Percentiles rank a stretch among this genome's conserved stretches.
These are phyloP conservation scores for Cheilosia urbana DNA, from an alignment of 2,888 invertebrate genomes.

Conservation along the genomic window DNA sequence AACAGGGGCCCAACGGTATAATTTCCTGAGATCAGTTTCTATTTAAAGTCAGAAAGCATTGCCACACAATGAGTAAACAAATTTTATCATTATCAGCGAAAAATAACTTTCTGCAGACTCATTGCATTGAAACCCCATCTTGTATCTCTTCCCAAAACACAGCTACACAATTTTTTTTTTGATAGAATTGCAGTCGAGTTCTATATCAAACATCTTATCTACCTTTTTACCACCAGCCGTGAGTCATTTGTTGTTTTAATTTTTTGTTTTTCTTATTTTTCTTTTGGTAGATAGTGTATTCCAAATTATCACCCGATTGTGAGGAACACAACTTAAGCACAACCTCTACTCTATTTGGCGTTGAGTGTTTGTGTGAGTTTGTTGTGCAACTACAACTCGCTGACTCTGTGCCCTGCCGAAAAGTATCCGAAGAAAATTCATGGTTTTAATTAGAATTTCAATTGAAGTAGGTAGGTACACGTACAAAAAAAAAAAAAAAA, in stretches of 20 bases:
- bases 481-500: slow-evolving; percentile 47
- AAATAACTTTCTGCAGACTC: too few species aligned
- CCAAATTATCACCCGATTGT: slow-evolving; percentile 38
- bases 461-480: slow-evolving; percentile 62
- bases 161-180: too few species aligned
- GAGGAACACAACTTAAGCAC: slow-evolving; percentile 1
- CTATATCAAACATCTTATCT: slow-evolving; percentile 3
- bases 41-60: too few species aligned
- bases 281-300: slow-evolving; percentile 6
- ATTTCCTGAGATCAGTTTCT: too few species aligned
- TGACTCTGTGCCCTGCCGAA: not conserved
- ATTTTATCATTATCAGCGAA: too few species aligned
- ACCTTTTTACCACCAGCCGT: slow-evolving; percentile 1
- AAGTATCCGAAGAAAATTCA: slow-evolving; percentile 53
- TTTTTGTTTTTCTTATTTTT: not conserved
- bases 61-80: too few species aligned
- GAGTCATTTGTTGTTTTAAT: slow-evolving; percentile 33
- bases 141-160: too few species aligned
- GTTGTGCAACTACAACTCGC: not conserved
- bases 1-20: too few species aligned
- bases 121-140: too few species aligned
- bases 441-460: slow-evolving; percentile 64
- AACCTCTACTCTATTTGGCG: not conserved
- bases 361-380: not conserved
- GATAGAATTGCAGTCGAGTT: not conserved